Conservation (phyloP, 2,888 invertebrate genomes). For the Platyscelio sp. region DNA sequence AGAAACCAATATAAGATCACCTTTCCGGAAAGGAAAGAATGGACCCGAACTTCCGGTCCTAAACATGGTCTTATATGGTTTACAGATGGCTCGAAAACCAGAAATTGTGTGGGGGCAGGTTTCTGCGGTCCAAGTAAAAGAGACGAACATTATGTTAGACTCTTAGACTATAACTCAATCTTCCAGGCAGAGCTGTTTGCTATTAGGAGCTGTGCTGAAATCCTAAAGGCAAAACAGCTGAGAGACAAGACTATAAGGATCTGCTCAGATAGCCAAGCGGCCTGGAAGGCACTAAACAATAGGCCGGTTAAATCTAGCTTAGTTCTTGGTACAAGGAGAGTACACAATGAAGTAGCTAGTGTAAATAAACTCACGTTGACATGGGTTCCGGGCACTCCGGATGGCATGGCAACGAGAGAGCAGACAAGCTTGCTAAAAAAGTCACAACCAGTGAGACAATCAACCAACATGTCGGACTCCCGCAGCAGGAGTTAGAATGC, state of each 20-base stretch:
- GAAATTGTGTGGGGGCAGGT: too few relatives aligned
- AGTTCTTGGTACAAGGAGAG: background rate
- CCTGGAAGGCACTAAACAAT: background rate
- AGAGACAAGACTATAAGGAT: slow-evolving; percentile 2
- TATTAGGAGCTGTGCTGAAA: background rate
- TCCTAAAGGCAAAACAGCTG: background rate
- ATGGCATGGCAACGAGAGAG: slow-evolving; percentile 11
- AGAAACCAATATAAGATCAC: too few relatives aligned
- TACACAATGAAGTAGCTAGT: background rate
- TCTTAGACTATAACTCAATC: background rate
- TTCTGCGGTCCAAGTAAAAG: background rate
- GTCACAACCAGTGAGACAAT: background rate
- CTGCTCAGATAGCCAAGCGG: slow-evolving; percentile 19
- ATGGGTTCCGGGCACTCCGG: slow-evolving; percentile 13
- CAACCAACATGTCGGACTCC: background rate
- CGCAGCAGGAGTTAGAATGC: background rate
- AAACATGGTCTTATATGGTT: too few relatives aligned
- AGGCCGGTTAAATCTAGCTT: background rate
- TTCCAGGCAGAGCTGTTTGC: slow-evolving; percentile 4
- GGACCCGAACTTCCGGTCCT: too few relatives aligned
- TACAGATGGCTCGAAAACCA: too few relatives aligned
- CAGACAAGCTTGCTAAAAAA: background rate
- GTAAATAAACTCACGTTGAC: slow-evolving; percentile 1
- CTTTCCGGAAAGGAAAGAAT: too few relatives aligned
- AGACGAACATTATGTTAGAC: background rate